phyloP scores from a whole-genome alignment of 2,113 vertebrate species.

The Burhinus oedicnemus region DNA sequence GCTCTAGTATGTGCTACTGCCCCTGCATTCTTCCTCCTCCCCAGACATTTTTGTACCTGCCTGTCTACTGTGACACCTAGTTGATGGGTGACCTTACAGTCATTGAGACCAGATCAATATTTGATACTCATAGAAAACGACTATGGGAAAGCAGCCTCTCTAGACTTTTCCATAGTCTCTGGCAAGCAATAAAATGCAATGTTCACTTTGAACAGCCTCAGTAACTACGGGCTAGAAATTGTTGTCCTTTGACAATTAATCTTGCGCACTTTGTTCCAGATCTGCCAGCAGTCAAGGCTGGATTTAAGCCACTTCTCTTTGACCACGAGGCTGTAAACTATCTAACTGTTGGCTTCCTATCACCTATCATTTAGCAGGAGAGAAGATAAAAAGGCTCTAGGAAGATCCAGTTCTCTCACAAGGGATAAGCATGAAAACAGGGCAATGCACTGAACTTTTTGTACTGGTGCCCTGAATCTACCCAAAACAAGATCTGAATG shows the following conservation, averaged over 20 bases:
- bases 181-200: neutral
- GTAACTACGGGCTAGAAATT: neutral
- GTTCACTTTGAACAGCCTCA: neutral
- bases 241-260: neutral
- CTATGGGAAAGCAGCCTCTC: neutral
- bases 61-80: neutral
- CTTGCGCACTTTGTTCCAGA: neutral
- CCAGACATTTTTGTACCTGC: neutral
- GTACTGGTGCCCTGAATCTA: neutral
- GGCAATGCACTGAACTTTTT: neutral
- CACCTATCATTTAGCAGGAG: neutral
- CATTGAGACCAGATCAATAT: neutral
- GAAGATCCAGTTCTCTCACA: neutral
- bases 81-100: neutral
- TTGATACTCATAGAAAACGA: neutral
- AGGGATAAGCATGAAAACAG: neutral
- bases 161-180: neutral
- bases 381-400: neutral
- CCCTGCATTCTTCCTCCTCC: neutral
- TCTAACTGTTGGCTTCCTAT: neutral
- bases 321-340: neutral
- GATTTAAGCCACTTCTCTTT: neutral
- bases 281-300: neutral
- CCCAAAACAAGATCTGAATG: neutral
- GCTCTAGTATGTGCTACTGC: neutral